Evolutionary conservation across 2,888 invertebrate species (phyloP).

Genomic region (Frankliniella intonsa): DNA sequence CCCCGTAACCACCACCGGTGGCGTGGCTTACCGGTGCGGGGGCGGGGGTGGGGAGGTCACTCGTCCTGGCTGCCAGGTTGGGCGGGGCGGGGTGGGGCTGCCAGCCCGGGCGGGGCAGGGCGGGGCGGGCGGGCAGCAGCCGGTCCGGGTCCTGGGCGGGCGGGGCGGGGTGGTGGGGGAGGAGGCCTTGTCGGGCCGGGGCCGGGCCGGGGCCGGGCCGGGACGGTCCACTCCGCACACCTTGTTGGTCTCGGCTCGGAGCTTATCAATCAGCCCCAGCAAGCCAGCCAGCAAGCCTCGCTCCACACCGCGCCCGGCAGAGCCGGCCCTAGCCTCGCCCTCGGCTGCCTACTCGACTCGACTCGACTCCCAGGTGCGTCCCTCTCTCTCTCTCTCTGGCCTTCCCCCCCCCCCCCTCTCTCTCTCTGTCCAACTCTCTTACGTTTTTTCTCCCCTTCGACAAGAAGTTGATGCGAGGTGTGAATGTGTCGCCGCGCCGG

Average conservation of each 20-base stretch:
- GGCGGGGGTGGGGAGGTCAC: neutral
- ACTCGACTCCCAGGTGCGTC: too few relatives aligned
- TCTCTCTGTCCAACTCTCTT: too few relatives aligned
- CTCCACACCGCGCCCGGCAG: neutral
- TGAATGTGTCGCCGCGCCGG: too few relatives aligned
- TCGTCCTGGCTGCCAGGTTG: neutral
- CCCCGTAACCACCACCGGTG: too few relatives aligned
- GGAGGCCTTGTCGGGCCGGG: neutral
- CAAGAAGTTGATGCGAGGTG: too few relatives aligned
- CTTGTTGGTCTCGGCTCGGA: neutral
- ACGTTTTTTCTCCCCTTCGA: too few relatives aligned
- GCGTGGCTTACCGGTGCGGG: neutral
- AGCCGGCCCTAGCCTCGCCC: neutral
- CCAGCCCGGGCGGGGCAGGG: neutral
- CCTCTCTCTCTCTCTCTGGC: too few relatives aligned
- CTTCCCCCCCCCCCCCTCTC: too few relatives aligned
- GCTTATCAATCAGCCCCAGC: slow-evolving; percentile 6
- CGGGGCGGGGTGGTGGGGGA: neutral
- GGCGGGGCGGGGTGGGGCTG: neutral
- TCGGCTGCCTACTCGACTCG: neutral
- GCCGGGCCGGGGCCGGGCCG: neutral
- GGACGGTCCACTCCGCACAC: neutral
- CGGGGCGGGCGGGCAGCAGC: neutral
- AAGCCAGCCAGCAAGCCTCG: neutral
- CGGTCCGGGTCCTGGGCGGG: neutral